Evolutionary conservation across 2,797 vertebrate genomes (phyloP).

Genomic region (Macropus fuliginosus): DNA sequence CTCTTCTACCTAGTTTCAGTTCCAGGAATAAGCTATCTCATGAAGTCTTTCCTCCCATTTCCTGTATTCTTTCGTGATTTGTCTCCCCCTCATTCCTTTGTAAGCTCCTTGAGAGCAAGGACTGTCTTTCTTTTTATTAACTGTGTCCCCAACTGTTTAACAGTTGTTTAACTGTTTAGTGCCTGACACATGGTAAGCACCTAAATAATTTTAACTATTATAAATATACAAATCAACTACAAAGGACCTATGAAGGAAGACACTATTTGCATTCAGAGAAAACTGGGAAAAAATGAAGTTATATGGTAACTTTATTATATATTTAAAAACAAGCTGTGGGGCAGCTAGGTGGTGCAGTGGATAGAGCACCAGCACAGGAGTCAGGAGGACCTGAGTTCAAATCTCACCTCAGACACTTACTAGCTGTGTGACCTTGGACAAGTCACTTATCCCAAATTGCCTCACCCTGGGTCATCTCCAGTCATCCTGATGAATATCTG

Average conservation of each 20-base stretch:
- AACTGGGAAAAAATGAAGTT: neutral
- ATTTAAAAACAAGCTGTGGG: neutral
- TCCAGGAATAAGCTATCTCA: neutral
- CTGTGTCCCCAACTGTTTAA: neutral
- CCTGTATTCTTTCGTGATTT: neutral
- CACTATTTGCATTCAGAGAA: neutral
- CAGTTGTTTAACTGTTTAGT: too few species aligned
- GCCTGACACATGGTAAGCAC: neutral
- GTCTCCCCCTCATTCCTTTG: neutral
- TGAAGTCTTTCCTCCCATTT: neutral
- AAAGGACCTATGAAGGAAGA: neutral
- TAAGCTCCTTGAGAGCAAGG: neutral
- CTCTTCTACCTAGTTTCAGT: neutral
- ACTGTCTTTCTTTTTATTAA: neutral
- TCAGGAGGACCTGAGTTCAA: too few species aligned
- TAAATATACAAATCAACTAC: neutral
- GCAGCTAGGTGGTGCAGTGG: too few species aligned
- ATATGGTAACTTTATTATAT: neutral
- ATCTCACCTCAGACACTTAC: too few species aligned
- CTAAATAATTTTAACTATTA: neutral
- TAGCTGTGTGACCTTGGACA: too few species aligned
- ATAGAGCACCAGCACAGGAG: too few species aligned
- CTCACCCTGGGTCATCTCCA: too few species aligned
- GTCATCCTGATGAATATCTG: too few species aligned
- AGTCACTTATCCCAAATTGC: too few species aligned